A percentile compares a stretch with the other conserved stretches of the same genome.
Evolutionary conservation across 2,888 invertebrate genomes (phyloP).

Genomic region (Zele albiditarsus): DNA sequence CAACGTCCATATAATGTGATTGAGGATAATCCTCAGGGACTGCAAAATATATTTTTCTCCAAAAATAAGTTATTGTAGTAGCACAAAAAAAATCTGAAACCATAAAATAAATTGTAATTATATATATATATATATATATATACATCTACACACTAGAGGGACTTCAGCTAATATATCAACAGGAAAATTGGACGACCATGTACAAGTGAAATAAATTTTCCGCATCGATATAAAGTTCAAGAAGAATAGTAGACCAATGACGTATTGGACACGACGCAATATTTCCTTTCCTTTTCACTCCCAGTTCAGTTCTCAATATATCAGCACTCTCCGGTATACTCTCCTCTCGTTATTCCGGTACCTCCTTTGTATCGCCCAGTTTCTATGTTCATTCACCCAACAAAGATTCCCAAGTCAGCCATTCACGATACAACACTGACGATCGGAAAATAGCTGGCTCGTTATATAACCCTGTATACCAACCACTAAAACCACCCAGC

Average conservation of each 20-base stretch:
- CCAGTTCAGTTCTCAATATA: conserved; percentile 2
- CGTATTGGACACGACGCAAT: conserved; percentile 29
- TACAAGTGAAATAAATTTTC: conserved; percentile 20
- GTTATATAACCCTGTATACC: neutral
- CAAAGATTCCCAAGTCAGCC: conserved; percentile 33
- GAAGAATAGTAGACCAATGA: conserved; percentile 26
- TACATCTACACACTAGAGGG: neutral
- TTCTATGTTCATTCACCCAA: conserved; percentile 23
- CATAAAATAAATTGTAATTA: conserved; percentile 1
- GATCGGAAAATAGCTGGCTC: conserved; percentile 30
- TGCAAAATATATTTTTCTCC: neutral
- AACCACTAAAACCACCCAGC: conserved; percentile 11
- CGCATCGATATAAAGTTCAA: conserved; percentile 27
- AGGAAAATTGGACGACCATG: neutral
- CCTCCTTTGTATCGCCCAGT: conserved; percentile 8
- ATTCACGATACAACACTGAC: conserved; percentile 34
- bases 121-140: neutral
- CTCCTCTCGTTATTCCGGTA: conserved; percentile 25
- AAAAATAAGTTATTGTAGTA: neutral
- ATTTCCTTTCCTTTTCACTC: conserved; percentile 14
- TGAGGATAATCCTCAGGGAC: neutral
- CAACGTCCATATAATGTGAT: neutral
- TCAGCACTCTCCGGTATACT: conserved; percentile 18
- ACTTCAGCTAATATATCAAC: neutral
- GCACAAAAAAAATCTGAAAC: neutral